Evolutionary conservation across 1,140 invertebrate genomes (phyloP).

Genomic region (Mamestra configurata): DNA sequence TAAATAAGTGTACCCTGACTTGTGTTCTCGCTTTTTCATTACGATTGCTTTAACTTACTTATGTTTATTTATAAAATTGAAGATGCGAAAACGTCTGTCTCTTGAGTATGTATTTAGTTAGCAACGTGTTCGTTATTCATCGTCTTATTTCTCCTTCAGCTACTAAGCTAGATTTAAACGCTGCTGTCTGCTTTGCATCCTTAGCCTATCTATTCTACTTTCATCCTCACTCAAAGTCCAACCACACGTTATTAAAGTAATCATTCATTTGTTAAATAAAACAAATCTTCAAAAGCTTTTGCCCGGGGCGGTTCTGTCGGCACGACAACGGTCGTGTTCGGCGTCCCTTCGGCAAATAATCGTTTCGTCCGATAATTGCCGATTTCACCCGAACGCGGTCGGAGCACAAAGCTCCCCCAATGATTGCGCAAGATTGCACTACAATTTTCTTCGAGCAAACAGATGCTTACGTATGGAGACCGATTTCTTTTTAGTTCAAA

Average conservation of each 20-base stretch:
- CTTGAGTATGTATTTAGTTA: not conserved
- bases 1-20: slow-evolving; percentile 8
- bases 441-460: slow-evolving; percentile 65
- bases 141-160: not conserved
- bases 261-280: slow-evolving; percentile 45
- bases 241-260: slow-evolving; percentile 39
- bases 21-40: not conserved
- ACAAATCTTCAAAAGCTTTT: slow-evolving; percentile 40
- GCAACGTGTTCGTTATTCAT: not conserved
- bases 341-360: slow-evolving; percentile 57
- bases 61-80: not conserved
- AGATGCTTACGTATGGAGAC: slow-evolving; percentile 43
- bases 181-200: not conserved
- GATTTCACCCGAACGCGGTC: slow-evolving; percentile 37
- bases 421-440: slow-evolving; percentile 66
- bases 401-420: slow-evolving; percentile 44
- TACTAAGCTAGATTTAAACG: not conserved
- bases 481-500: slow-evolving; percentile 42
- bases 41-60: not conserved
- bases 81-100: not conserved
- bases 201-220: slow-evolving; percentile 23
- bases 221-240: slow-evolving; percentile 18
- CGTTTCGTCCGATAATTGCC: slow-evolving; percentile 56
- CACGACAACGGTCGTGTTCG: slow-evolving; percentile 49
- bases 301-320: slow-evolving; percentile 48